Evolutionary conservation across 2,113 vertebrate species (phyloP), one percentile per base, ranked within the genome.

Genomic region (Bolborhynchus lineola): DNA sequence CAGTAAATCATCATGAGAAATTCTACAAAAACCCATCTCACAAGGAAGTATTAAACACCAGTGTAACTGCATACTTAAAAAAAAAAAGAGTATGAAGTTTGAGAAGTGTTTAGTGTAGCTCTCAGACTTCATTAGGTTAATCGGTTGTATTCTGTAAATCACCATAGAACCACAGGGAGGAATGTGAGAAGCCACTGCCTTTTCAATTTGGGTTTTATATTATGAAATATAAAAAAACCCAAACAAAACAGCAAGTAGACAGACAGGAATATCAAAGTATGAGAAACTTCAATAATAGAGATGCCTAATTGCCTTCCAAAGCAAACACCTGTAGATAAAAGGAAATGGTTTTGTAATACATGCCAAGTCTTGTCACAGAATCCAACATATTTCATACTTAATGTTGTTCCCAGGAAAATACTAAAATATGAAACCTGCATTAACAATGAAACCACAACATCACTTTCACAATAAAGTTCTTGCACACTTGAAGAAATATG

Each of bases 271-370:
- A 88, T 57, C 35, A 80, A 81, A 81, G 78, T 17, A 63, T 7
- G 23, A n/a, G 29, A 80, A 93, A 88, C 41, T 89, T 95, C 41
- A 88, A 68, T 44, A 47, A 44, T 1, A 62, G 12, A 75, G n/a
- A 55, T 74, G 67, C 20, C 29, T 72, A 79, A 82, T 68, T 82
- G 75, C 52, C 39, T 96, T 96, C 90, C 82, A 92, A 88, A 77
- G 35, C 24, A 94, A 96, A 92, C n/a, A 90, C n/a, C 28, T 83
- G 44, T 52, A 90, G 59, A 83, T 62, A 53, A 83, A 77, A 65
- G 33, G 6, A 88, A 88, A 93, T 7, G 17, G 19, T 7, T 92
- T 77, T 63, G 3, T 49, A 93, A 78, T 11, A 71, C 41, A 24
- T 21, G 71, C 76, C 86, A 92, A 68, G 63, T 11, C 68, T 75